phyloP scores from a whole-genome alignment of 1,140 invertebrate species.

The Heliconius hermathena region DNA sequence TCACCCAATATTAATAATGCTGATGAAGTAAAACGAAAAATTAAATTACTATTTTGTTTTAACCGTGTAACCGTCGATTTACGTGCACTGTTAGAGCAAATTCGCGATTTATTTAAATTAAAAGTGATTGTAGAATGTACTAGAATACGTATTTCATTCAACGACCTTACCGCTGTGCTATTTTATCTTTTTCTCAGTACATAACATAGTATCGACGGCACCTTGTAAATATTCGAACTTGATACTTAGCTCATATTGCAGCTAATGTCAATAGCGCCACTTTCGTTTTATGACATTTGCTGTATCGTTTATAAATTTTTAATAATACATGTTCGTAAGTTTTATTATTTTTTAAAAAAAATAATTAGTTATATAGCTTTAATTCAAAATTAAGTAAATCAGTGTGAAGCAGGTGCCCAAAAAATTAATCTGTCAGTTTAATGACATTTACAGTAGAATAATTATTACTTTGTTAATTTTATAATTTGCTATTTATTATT shows the following conservation, averaged over 20 bases:
- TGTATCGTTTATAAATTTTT: constrained; percentile 27
- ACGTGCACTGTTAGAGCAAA: constrained; percentile 14
- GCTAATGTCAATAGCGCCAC: constrained; percentile 24
- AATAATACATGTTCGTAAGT: neutral
- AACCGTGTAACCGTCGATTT: constrained; percentile 4
- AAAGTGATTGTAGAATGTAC: constrained; percentile 29
- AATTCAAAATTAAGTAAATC: no score
- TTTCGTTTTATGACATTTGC: constrained; percentile 28
- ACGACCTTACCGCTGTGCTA: constrained; percentile 23
- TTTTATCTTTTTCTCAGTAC: constrained; percentile 27
- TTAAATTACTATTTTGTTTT: constrained; percentile 15
- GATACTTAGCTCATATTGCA: constrained; percentile 16
- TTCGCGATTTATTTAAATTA: neutral
- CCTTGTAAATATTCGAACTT: constrained; percentile 41
- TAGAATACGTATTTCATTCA: constrained; percentile 27
- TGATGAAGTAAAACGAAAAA: constrained; percentile 1
- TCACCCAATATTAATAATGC: constrained; percentile 8
- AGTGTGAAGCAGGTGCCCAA: no score
- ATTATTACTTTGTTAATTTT: neutral
- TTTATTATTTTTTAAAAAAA: neutral
- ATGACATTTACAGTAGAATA: no score
- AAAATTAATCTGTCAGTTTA: no score
- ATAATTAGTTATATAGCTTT: no score
- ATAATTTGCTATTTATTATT: neutral
- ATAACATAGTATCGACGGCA: constrained; percentile 26